These are phyloP conservation scores for Esox lucius DNA, from an alignment of 2,797 vertebrate species.

Conservation along the genomic window DNA sequence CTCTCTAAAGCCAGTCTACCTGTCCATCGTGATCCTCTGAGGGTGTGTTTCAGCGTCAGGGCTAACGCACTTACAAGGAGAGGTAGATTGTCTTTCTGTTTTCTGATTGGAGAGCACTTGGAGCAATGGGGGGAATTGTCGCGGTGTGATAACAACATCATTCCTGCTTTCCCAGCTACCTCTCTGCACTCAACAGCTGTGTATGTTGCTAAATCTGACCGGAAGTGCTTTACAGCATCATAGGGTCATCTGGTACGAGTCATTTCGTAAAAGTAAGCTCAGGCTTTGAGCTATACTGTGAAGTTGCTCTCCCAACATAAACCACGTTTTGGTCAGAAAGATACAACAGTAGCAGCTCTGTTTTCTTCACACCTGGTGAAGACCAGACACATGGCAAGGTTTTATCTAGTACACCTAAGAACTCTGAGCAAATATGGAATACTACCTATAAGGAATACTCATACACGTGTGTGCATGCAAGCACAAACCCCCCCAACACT, in stretches of 20 bases:
- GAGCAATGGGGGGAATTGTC: constrained; percentile 37
- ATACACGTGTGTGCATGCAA: too few species aligned
- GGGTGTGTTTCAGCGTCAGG: constrained; percentile 62
- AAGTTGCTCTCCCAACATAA: constrained; percentile 38
- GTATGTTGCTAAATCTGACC: constrained; percentile 73
- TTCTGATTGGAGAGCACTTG: constrained; percentile 74
- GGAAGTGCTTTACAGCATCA: constrained; percentile 64
- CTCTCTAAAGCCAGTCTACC: constrained; percentile 64
- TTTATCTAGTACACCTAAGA: neutral
- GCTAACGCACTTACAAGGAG: constrained; percentile 67
- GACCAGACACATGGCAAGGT: constrained; percentile 12
- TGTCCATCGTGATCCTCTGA: constrained; percentile 68
- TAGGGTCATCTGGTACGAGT: constrained; percentile 65
- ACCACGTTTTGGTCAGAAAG: constrained; percentile 21
- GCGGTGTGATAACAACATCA: constrained; percentile 60
- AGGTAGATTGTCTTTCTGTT: constrained; percentile 69
- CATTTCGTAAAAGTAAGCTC: constrained; percentile 72
- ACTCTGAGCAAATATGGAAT: neutral
- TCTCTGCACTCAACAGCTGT: constrained; percentile 70
- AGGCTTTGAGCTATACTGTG: constrained; percentile 63
- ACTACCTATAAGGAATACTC: neutral
- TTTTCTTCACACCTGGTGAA: constrained; percentile 23
- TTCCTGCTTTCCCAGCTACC: constrained; percentile 37
- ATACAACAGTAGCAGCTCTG: constrained; percentile 25
- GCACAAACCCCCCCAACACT: neutral